Percentiles rank a stretch among this genome's conserved stretches.
These are phyloP conservation scores for Melanogrammus aeglefinus DNA, from an alignment of 2,797 vertebrate species.

Conservation along the genomic window DNA sequence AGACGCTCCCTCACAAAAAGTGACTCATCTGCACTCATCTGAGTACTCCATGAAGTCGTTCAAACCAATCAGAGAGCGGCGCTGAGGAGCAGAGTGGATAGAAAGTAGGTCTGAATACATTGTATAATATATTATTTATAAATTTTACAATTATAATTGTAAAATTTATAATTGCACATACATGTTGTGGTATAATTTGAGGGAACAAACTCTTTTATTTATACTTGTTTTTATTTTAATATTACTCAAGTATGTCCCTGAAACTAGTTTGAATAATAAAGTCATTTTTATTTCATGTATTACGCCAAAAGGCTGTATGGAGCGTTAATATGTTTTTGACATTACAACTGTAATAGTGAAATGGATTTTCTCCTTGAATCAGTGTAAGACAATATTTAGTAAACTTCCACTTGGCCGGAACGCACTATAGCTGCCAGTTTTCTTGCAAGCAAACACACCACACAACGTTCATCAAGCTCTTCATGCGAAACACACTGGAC, in stretches of 20 bases:
- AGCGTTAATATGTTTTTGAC: not conserved
- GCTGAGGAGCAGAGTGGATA: not conserved
- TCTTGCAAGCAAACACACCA: not conserved
- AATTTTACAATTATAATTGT: no score
- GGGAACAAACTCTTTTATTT: not conserved
- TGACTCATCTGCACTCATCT: not conserved
- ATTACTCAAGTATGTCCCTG: not conserved
- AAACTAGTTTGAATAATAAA: not conserved
- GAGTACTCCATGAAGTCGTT: not conserved
- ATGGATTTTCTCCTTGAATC: not conserved
- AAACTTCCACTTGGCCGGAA: not conserved
- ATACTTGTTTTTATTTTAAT: not conserved
- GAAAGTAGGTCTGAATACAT: not conserved
- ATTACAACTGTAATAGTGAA: not conserved
- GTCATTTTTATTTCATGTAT: not conserved
- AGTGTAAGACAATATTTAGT: not conserved
- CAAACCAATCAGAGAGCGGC: not conserved
- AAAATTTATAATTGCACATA: not conserved
- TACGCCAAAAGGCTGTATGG: not conserved
- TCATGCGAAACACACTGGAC: no score
- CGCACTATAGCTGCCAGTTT: not conserved
- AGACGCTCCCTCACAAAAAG: constrained; percentile 6
- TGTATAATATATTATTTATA: not conserved
- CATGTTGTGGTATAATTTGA: not conserved
- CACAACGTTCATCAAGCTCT: not conserved